These are phyloP conservation scores for Bradypodion ventrale DNA, from an alignment of 2,797 vertebrate species.

Conservation along the genomic window DNA sequence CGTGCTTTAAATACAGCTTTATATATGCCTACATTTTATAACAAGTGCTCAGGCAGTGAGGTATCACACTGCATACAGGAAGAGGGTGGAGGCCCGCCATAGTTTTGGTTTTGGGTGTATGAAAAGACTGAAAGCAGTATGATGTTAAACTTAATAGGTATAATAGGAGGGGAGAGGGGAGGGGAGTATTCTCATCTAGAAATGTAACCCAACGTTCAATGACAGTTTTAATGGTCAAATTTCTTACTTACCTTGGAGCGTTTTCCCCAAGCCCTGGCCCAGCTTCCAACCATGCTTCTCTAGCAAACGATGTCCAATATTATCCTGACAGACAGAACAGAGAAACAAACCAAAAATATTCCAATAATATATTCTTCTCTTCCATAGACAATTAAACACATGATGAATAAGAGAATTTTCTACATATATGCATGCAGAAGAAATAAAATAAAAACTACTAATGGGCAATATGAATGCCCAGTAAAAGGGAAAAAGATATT, in stretches of 20 bases:
- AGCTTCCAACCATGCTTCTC: slow-evolving; percentile 99
- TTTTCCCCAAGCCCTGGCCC: slow-evolving; percentile 98
- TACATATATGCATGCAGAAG: slow-evolving; percentile 87
- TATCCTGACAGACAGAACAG: slow-evolving; percentile 97
- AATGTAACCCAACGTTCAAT: slow-evolving; percentile 49
- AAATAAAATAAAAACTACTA: slow-evolving; percentile 74
- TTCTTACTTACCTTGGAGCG: slow-evolving; percentile 94
- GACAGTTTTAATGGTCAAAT: slow-evolving; percentile 42
- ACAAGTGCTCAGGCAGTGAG: neutral
- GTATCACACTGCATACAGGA: no score
- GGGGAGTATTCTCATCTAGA: slow-evolving; percentile 64
- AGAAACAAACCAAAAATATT: slow-evolving; percentile 99
- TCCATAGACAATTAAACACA: slow-evolving; percentile 78
- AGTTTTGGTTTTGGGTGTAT: slow-evolving; percentile 11
- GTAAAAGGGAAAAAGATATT: slow-evolving; percentile 75
- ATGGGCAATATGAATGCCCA: slow-evolving; percentile 74
- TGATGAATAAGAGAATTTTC: slow-evolving; percentile 82
- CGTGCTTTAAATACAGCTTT: slow-evolving; percentile 2
- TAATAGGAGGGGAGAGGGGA: slow-evolving; percentile 34
- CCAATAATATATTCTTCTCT: slow-evolving; percentile 99
- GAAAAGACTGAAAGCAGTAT: slow-evolving; percentile 36
- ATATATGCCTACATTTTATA: slow-evolving; percentile 4
- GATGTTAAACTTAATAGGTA: slow-evolving; percentile 54
- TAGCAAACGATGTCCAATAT: slow-evolving; percentile 99
- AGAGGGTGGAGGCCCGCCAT: no score